Evolutionary conservation across 2,888 invertebrate genomes (phyloP), one percentile per base, ranked within the genome.

Genomic region (Acleris laterana): DNA sequence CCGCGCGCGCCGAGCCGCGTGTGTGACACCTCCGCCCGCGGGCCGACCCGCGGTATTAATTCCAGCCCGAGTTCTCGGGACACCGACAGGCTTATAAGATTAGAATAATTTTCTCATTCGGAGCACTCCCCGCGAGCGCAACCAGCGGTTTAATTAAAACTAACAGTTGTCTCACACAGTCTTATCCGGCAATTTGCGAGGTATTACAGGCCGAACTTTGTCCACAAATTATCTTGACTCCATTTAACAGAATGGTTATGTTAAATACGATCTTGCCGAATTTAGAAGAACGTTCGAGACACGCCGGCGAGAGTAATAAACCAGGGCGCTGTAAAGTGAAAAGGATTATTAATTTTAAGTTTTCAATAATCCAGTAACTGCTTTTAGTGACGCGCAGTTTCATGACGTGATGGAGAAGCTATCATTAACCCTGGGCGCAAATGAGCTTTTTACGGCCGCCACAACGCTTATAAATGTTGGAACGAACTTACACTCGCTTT

Each of bases 141-240:
- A 90, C 87, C 91, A 89, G 89, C 89, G 87, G 90, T 92, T 93
- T 91, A 93, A 93, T 93, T 92, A 92, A 93, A 93, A 92, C 92
- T 92, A 93, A 91, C 92, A 92, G 92, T 92, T 92, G 91, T 91
- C 92, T 90, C 90, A 89, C 91, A 90, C 92, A 89, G 92, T 91
- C 90, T 91, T 90, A 90, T 90, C 90, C 91, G 84, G 89, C 91
- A 93, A 93, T 93, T 93, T 93, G 92, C 90, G 90, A 91, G 89
- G 90, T 89, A 92, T 92, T 90, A 92, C 89, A 88, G 88, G 89
- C 87, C 88, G 82, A 93, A 93, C 88, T 92, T 91, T 78, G 85
- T 81, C 90, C 92, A 92, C 92, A 92, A 93, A 92, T 93, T 92
- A 91, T 90, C 89, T 87, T 81, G 87, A 90, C 89, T 91, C 87